Evolutionary conservation across 1,140 invertebrate genomes (phyloP).

Genomic region (Sarcophaga peregrina): DNA sequence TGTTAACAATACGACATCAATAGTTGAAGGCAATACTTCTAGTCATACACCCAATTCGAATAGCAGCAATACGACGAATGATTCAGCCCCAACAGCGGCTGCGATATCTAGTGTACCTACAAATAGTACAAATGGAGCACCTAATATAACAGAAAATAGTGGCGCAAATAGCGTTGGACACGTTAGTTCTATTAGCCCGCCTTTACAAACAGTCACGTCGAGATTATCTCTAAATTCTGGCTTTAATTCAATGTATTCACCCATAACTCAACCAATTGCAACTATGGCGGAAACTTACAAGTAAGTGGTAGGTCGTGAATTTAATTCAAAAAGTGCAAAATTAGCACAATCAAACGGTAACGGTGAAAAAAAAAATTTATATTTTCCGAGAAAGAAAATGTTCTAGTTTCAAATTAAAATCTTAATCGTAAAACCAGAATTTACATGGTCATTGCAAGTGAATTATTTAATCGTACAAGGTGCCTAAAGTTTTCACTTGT

Average conservation of each 20-base stretch:
- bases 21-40: constrained; percentile 38
- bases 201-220: constrained; percentile 72
- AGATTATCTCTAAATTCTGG: constrained; percentile 86
- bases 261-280: constrained; percentile 92
- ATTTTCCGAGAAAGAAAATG: too few species aligned
- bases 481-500: too few species aligned
- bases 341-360: background rate
- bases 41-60: constrained; percentile 19
- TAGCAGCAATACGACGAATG: constrained; percentile 6
- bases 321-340: background rate
- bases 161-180: constrained; percentile 53
- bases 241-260: constrained; percentile 95
- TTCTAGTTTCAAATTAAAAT: too few species aligned
- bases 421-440: too few species aligned
- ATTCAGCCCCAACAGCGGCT: background rate
- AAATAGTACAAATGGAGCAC: constrained; percentile 21
- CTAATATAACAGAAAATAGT: constrained; percentile 5
- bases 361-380: background rate
- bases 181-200: constrained; percentile 69
- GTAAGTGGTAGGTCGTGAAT: constrained; percentile 70
- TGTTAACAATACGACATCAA: constrained; percentile 36
- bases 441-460: too few species aligned
- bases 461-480: too few species aligned
- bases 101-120: background rate
- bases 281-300: constrained; percentile 94